Evolutionary conservation across 2,113 vertebrate genomes (phyloP), one percentile per base, ranked within the genome.

Genomic region (Bubo scandiacus): DNA sequence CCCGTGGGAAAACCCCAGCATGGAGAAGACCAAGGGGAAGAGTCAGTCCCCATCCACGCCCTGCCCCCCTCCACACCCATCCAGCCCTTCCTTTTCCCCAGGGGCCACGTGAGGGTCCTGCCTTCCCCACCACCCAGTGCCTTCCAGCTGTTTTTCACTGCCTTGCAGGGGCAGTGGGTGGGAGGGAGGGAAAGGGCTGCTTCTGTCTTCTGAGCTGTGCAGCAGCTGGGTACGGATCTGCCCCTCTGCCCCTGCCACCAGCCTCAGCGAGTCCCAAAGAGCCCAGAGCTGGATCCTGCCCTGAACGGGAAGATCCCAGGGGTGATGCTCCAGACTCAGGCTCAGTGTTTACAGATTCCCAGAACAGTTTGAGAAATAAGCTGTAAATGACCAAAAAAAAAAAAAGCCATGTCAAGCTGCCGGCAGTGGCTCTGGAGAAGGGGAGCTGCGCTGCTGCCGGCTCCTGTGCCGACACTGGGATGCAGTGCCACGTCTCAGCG

Each of bases 121-220:
- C 72, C 79, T 80, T 82, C 87, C 91, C 94, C 68, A 83, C 47
- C 85, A 55, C 55, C 75, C 92, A 86, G 89, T 95, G 94, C 96
- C 94, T 96, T 95, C 71, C 94, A 93, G 75, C 82, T 92, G 13
- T 43, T 91, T 45, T 36, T 86, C 82, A 90, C 30, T 81, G 80
- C 78, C 95, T 88, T 62, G 63, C 59, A 58, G 89, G 80, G 67
- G 36, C 7, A 21, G 43, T 57, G 81, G 86, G 66, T 45, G 74
- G 45, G 61, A 57, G 52, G 67, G 42, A 74, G 15, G 42, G 38
- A 23, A 92, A 20, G 8, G 12, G 70, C 70, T 75, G n/a, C 58
- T 85, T n/a, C 68, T 92, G 54, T 59, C 42, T 82, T 75, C 42
- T 29, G 20, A 7, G 6, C 25, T 12, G 0, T 8, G 30, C 49